Conservation (phyloP, 1,140 invertebrate genomes). For the Araneus ventricosus region DNA sequence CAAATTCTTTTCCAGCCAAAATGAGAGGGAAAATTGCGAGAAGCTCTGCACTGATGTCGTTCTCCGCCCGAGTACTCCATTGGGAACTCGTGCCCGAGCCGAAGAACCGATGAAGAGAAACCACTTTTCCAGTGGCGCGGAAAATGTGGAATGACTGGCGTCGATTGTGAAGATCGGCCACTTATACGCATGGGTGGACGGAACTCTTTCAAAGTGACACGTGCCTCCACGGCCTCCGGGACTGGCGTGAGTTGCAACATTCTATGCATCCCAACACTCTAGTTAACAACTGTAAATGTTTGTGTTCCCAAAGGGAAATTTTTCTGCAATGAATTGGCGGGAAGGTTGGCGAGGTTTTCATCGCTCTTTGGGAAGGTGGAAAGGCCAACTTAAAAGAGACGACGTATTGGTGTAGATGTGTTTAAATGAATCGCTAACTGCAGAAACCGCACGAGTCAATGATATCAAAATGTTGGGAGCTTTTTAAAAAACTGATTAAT, state of each 20-base stretch:
- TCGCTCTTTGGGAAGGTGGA: background rate
- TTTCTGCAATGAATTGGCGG: background rate
- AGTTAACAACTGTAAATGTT: constrained; percentile 22
- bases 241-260: background rate
- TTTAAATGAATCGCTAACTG: too few species aligned
- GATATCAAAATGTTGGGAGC: too few species aligned
- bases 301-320: background rate
- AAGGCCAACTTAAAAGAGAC: background rate
- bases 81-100: too few species aligned
- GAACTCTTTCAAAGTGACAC: constrained; percentile 24
- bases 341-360: background rate
- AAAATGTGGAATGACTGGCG: constrained; percentile 48
- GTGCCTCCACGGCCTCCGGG: background rate
- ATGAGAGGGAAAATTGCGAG: too few species aligned
- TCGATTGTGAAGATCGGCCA: constrained; percentile 60
- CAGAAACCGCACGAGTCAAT: too few species aligned
- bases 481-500: too few species aligned
- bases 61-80: too few species aligned
- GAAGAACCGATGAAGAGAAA: constrained; percentile 15
- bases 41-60: too few species aligned
- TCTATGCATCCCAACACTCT: background rate
- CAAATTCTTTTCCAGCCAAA: too few species aligned
- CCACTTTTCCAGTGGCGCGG: constrained; percentile 45
- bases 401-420: too few species aligned
- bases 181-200: constrained; percentile 61